Base-by-base conservation (phyloP, 2,797 vertebrate genomes). In the Phrynocephalus forsythii region DNA sequence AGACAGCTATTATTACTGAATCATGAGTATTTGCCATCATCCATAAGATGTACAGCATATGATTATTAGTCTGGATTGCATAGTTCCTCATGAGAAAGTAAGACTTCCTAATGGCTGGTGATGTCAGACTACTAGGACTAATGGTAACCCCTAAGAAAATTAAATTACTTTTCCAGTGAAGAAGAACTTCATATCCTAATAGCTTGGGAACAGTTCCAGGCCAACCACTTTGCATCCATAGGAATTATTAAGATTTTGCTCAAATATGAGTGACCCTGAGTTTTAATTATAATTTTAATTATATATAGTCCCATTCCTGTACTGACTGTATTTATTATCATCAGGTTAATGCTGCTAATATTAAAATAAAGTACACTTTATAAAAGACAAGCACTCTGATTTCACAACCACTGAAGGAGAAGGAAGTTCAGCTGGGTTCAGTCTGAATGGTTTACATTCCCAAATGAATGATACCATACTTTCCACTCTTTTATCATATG, bases 261-360 rank as follows among this genome's bases (percentile, higher is more conserved):
- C 81, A 93, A 78, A 88, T 90, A 93, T 89, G 90, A 76, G 75
- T 86, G 48, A 87, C 89, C 60, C 77, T 86, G 87, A 93, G 87
- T 85, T 83, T 63, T 86, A 87, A 92, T 91, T 94, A 68, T 87
- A 77, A 72, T 91, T 84, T 90, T 33, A 67, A 88, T 86, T 60
- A 76, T 50, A 68, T 73, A 24, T 78, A 26, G 72, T 91, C 92
- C 52, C 87, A 90, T 90, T n/a, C 56, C 22, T 13, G 20, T 68
- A n/a, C 66, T 15, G 15, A 33, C 56, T 71, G 15, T 56, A 22
- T 28, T 86, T 7, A 52, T 52, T 52, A 18, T 71, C 28, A 6
- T 60, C 50, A 44, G 68, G 24, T 63, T 30, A 81, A 72, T 33
- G n/a, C 3, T 88, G 50, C 28, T 85, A 84, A 90, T 89, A 82